These are phyloP conservation scores for Anabas testudineus DNA, from an alignment of 2,797 vertebrate species.

Conservation along the genomic window DNA sequence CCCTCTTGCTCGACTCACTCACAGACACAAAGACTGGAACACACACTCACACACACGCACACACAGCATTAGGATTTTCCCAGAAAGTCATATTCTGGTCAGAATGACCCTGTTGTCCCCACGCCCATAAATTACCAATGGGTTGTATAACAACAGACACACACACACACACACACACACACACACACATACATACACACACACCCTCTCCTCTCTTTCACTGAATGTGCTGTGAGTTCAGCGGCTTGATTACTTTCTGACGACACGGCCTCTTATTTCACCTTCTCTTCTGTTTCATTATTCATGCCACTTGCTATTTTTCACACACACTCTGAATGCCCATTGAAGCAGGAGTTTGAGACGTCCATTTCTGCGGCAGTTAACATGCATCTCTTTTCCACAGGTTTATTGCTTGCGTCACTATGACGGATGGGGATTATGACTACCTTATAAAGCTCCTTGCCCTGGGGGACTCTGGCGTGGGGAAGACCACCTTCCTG, in stretches of 20 bases:
- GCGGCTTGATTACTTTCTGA: background rate
- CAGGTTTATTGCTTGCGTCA: conserved; percentile 86
- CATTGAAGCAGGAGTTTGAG: background rate
- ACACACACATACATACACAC: background rate
- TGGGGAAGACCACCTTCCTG: conserved; percentile 93
- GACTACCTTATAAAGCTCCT: conserved; percentile 95
- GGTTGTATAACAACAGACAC: background rate
- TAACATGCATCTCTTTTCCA: conserved; percentile 20
- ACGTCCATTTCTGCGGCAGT: background rate
- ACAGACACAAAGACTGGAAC: background rate
- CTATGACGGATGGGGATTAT: conserved; percentile 96
- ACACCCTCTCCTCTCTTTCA: background rate
- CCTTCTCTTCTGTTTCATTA: background rate
- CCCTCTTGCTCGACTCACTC: background rate
- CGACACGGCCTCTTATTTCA: background rate
- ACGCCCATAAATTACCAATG: conserved; percentile 40
- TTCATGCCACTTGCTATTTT: background rate
- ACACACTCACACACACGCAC: background rate
- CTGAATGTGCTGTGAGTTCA: background rate
- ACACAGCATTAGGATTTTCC: conserved; percentile 21
- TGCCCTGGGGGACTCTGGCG: conserved; percentile 92
- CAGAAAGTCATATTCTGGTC: conserved; percentile 34
- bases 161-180: background rate
- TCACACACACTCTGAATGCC: background rate
- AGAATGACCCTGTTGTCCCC: conserved; percentile 28